A percentile compares a stretch with the other conserved stretches of the same genome.
Conservation (phyloP, 2,113 vertebrate genomes). For the Bothrops jararaca region DNA sequence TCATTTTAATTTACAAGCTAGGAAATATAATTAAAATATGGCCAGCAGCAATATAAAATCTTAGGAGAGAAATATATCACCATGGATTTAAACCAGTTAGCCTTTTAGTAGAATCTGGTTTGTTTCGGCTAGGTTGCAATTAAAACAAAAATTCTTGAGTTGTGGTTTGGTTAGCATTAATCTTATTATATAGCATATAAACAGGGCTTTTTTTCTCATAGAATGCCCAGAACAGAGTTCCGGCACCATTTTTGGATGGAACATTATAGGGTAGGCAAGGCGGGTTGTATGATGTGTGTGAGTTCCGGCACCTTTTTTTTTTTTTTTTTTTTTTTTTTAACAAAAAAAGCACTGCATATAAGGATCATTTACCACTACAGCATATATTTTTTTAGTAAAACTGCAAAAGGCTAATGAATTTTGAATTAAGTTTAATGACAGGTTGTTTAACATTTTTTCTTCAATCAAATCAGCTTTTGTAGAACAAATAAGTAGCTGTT, state of each 20-base stretch:
- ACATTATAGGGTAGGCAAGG: too few species aligned
- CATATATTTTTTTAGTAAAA: conserved; percentile 15
- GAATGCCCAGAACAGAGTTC: too few species aligned
- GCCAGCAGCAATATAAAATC: conserved; percentile 26
- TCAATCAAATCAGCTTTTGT: not conserved
- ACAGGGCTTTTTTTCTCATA: too few species aligned
- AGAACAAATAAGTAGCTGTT: not conserved
- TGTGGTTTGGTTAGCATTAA: conserved; percentile 27
- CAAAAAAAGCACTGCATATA: too few species aligned
- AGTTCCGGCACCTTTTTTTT: too few species aligned
- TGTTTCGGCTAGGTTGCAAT: conserved; percentile 9
- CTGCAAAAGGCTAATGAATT: conserved; percentile 14
- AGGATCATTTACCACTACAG: not conserved
- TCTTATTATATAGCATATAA: conserved; percentile 7
- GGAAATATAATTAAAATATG: conserved; percentile 37
- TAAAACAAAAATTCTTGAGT: conserved; percentile 4
- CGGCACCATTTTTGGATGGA: too few species aligned
- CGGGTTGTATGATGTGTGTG: too few species aligned
- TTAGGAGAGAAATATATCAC: conserved; percentile 23
- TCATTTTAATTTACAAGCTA: conserved; percentile 32
- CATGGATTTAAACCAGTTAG: conserved; percentile 22
- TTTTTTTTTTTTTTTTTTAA: too few species aligned
- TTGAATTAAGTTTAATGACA: conserved; percentile 10
- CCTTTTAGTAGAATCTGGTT: conserved; percentile 17
- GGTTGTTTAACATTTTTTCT: not conserved